Percentiles rank a stretch among this genome's conserved stretches.
Conservation (phyloP, 2,888 invertebrate species). For the Cistogaster globosa region DNA sequence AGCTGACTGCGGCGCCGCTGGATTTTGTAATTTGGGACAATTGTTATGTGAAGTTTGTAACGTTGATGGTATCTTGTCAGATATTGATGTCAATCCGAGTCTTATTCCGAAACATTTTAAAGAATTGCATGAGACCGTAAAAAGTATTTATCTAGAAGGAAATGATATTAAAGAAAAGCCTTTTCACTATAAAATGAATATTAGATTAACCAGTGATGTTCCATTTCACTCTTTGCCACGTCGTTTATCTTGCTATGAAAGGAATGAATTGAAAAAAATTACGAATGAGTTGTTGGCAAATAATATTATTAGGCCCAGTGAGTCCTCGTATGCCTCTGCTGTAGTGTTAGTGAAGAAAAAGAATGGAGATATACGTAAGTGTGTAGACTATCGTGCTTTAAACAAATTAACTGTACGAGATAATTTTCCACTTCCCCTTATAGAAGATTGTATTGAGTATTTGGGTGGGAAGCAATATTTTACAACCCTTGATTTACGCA, state of each 20-base stretch:
- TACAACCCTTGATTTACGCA: conserved; percentile 24
- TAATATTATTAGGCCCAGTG: conserved; percentile 16
- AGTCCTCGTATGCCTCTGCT: not conserved
- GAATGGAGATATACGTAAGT: conserved; percentile 53
- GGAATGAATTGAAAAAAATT: conserved; percentile 15
- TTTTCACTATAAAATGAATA: conserved; percentile 10
- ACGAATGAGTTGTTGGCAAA: conserved; percentile 5
- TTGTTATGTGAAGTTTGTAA: too few species aligned
- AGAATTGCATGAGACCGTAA: not conserved
- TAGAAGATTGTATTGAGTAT: conserved; percentile 30
- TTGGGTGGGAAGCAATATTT: conserved; percentile 17
- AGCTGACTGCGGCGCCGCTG: too few species aligned
- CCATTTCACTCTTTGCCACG: conserved; percentile 15
- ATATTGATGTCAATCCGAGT: too few species aligned
- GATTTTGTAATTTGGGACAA: too few species aligned
- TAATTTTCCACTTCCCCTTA: conserved; percentile 15
- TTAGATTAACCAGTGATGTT: not conserved
- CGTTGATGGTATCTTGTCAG: too few species aligned
- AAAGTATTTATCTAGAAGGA: not conserved
- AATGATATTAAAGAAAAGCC: not conserved
- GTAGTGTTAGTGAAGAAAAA: conserved; percentile 5
- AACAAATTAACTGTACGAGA: conserved; percentile 22
- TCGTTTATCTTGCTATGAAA: conserved; percentile 19
- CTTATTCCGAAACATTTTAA: too few species aligned
- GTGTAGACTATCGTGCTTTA: conserved; percentile 50